phyloP scores from a whole-genome alignment of 2,797 vertebrate species.

The Pantherophis alleghaniensis region DNA sequence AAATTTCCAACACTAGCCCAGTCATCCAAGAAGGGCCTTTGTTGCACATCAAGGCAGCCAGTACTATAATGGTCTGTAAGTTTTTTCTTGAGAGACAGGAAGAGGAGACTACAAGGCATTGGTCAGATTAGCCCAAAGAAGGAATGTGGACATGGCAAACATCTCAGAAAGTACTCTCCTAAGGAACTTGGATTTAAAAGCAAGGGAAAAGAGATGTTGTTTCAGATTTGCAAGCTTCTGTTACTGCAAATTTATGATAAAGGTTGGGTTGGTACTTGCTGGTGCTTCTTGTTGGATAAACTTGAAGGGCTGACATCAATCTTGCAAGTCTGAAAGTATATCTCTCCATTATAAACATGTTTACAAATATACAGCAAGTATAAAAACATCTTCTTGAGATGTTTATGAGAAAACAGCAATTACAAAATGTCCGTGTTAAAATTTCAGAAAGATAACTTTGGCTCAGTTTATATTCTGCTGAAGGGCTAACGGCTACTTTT shows the following conservation, averaged over 20 bases:
- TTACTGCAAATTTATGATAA: neutral
- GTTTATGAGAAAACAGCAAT: neutral
- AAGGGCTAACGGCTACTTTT: conserved; percentile 5
- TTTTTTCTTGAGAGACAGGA: neutral
- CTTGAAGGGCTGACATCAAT: neutral
- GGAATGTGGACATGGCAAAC: neutral
- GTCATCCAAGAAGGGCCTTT: neutral
- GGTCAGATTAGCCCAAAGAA: neutral
- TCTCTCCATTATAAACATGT: neutral
- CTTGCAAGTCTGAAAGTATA: neutral
- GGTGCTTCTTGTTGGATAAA: neutral
- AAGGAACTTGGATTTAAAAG: neutral
- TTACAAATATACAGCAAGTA: neutral
- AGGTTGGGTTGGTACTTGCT: neutral
- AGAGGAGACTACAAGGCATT: neutral
- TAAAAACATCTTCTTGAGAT: neutral
- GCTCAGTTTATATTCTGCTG: neutral
- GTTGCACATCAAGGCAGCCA: neutral
- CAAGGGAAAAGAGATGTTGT: neutral
- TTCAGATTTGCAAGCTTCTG: neutral
- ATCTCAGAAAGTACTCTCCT: neutral
- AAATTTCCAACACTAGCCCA: neutral
- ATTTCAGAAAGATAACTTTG: neutral
- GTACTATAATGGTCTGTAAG: neutral
- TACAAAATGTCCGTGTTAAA: neutral